A percentile compares a stretch with the other conserved stretches of the same genome.
Conservation (phyloP, 1,140 invertebrate genomes). For the Pemphigus obesinymphae region DNA sequence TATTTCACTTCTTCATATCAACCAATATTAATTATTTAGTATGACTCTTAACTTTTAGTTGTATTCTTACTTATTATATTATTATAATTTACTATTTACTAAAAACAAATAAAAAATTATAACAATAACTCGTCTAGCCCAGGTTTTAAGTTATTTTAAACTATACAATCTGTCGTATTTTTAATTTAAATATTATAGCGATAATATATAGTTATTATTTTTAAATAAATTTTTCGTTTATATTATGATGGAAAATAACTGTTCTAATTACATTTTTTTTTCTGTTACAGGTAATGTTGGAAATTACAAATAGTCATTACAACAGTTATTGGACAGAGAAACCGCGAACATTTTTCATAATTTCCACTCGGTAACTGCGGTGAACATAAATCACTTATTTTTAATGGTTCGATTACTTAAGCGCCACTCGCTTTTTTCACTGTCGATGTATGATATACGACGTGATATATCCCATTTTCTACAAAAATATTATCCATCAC, state of each 20-base stretch:
- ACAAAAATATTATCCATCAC: constrained; percentile 23
- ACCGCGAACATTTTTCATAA: neutral
- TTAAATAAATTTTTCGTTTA: neutral
- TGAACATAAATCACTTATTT: constrained; percentile 25
- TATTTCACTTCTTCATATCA: neutral
- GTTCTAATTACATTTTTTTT: neutral
- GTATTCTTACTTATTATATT: too few species aligned
- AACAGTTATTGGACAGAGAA: neutral
- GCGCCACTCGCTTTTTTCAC: constrained; percentile 1
- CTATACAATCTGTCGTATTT: too few species aligned
- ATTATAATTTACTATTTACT: too few species aligned
- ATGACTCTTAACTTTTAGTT: too few species aligned
- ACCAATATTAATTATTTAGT: too few species aligned
- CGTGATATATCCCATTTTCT: neutral
- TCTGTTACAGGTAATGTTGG: constrained; percentile 30
- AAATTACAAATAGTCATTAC: neutral
- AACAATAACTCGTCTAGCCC: too few species aligned
- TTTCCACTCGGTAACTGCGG: neutral
- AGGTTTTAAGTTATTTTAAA: too few species aligned
- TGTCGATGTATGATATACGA: neutral
- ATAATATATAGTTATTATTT: neutral
- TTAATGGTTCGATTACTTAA: constrained; percentile 25
- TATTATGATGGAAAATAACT: neutral
- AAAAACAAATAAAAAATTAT: too few species aligned
- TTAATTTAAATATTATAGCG: too few species aligned